Evolutionary conservation across 2,113 vertebrate species (phyloP).

Genomic region (Chroicocephalus ridibundus): DNA sequence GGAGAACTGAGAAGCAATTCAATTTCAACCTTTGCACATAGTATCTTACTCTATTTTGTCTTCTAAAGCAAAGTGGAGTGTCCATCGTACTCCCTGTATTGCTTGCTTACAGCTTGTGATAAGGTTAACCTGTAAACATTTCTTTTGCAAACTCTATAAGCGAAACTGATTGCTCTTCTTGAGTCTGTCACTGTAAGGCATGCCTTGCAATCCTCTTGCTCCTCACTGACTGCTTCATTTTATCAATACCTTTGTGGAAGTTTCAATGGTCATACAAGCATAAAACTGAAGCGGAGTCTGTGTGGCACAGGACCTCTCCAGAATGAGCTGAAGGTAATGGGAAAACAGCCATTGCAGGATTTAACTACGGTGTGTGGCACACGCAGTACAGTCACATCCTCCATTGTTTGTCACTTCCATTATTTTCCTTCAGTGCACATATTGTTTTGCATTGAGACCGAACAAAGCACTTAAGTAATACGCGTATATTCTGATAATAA

Average conservation of each 20-base stretch:
- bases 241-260: not conserved
- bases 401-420: not conserved
- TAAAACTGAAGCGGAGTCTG: not conserved
- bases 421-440: not conserved
- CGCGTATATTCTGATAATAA: not conserved
- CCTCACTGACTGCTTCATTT: not conserved
- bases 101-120: not conserved
- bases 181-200: not conserved
- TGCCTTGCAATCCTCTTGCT: not conserved
- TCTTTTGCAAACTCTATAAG: not conserved
- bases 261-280: not conserved
- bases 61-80: not conserved
- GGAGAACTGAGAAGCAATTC: not conserved
- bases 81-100: not conserved
- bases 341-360: not conserved
- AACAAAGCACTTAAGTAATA: not conserved
- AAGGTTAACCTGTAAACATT: not conserved
- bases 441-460: not conserved
- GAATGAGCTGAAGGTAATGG: not conserved
- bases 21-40: not conserved
- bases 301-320: not conserved
- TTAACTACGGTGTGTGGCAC: fast-evolving
- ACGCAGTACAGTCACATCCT: fast-evolving
- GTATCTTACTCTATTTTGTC: not conserved
- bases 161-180: not conserved